Base-by-base conservation (phyloP, 2,888 invertebrate genomes). In the Hydrotaea diabolus region DNA sequence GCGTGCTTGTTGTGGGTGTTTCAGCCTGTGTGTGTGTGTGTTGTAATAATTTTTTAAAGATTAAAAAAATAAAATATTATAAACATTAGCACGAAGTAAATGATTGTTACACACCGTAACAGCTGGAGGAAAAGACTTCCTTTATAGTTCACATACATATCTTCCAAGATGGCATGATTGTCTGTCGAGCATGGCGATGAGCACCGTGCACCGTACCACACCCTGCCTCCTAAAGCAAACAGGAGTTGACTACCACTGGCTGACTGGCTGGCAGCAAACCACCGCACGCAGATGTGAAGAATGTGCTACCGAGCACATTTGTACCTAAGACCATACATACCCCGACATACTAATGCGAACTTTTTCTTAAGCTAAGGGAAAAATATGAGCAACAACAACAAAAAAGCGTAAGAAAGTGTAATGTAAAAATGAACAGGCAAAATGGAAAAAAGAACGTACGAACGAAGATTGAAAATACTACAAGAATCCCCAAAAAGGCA, bases 271-370 rank as follows among this genome's bases (percentile, higher is more conserved):
- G 39, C 31, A 46, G 57, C 49, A 55, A 23, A 71, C 55, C 43
- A 80, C 80, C 53, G 75, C 80, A 46, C 73, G 76, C 85, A 85
- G 86, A 85, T 82, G 85, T 77, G n/a, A 73, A 69, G 80, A 83
- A 83, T 85, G 76, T 80, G 72, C 73, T 69, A 78, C 43, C 36
- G 46, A 66, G 69, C 69, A 69, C 69, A 46, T 69, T 69, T 69
- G 21, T 66, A 64, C 49, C 39, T 57, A 31, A 46, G 4, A 53
- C 23, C 71, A 72, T 53, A 46, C n/a, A n/a, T n/a, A 7, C 71
- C 31, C 62, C 31, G 23, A 36, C 4, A n/a, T 17, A 62, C n/a
- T 31, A 62, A 31, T 62, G 31, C 31, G 19, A 82, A 77, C 43
- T 62, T 59, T 82, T 77, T 59, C 66, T 31, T 46, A 55, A 57